These are phyloP conservation scores for Ochropleura plecta DNA, from an alignment of 2,888 invertebrate genomes.

Conservation along the genomic window DNA sequence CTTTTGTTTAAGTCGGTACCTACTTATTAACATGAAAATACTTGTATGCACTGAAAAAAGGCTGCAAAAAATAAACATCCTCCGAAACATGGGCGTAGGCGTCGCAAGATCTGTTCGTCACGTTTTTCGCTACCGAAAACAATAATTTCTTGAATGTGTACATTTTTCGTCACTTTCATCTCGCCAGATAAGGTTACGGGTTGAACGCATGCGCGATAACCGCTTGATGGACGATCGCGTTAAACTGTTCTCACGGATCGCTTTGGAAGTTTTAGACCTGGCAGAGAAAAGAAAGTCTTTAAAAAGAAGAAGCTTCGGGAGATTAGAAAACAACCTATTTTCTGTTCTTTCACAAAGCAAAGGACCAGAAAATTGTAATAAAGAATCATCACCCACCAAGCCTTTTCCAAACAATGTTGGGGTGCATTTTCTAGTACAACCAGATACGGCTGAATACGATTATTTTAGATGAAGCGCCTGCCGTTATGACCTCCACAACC, in stretches of 20 bases:
- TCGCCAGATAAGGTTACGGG: conserved; percentile 82
- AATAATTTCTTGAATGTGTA: conserved; percentile 75
- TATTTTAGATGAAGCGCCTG: no score
- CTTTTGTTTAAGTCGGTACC: neutral
- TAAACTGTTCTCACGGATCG: conserved; percentile 78
- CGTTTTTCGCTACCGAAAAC: conserved; percentile 77
- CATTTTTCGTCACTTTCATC: conserved; percentile 83
- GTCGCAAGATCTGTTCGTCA: conserved; percentile 59
- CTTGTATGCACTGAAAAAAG: neutral
- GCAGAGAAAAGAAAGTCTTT: conserved; percentile 27
- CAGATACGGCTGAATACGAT: no score
- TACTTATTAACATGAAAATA: neutral
- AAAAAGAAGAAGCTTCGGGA: neutral
- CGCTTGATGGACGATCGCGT: conserved; percentile 87
- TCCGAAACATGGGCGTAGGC: conserved; percentile 45
- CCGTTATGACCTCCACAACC: no score
- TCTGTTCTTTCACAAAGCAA: neutral
- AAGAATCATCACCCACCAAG: no score
- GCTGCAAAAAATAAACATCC: conserved; percentile 30
- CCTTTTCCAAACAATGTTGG: no score
- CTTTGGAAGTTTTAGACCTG: conserved; percentile 59
- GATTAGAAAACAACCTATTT: neutral
- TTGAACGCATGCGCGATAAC: conserved; percentile 84
- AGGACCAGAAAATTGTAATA: neutral
- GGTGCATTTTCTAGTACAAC: no score